Evolutionary conservation across 2,113 vertebrate species (phyloP).

Genomic region (Pelusios castaneus): DNA sequence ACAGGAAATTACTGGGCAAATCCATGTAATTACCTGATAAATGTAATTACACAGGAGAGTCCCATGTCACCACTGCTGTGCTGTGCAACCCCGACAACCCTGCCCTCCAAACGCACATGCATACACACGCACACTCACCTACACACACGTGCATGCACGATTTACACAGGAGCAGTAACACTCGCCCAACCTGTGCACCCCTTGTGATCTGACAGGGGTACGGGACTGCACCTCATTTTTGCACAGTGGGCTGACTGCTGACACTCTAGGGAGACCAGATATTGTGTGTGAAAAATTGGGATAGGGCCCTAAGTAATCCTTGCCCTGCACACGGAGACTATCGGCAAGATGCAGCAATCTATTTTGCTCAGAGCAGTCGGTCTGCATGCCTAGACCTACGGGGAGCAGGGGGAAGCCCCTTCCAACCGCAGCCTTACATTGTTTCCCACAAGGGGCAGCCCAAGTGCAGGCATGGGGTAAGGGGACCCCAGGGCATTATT

Average conservation of each 20-base stretch:
- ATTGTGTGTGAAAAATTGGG: too few species aligned
- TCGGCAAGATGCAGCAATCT: not conserved
- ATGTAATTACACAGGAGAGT: not conserved
- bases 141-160: not conserved
- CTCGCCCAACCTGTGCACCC: too few species aligned
- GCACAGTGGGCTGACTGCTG: too few species aligned
- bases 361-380: not conserved
- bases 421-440: accelerated
- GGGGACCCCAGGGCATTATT: accelerated
- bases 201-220: too few species aligned
- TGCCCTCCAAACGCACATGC: not conserved
- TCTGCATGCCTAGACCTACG: not conserved
- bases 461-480: not conserved
- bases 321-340: not conserved
- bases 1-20: not conserved
- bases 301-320: not conserved
- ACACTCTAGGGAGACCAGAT: too few species aligned
- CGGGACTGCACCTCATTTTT: too few species aligned
- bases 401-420: not conserved
- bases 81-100: not conserved
- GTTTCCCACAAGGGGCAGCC: accelerated
- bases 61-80: not conserved
- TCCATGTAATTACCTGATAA: not conserved
- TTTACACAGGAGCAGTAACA: not conserved
- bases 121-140: too few species aligned